Base-by-base conservation (phyloP, 2,888 invertebrate genomes). In the Dilophus febrilis region DNA sequence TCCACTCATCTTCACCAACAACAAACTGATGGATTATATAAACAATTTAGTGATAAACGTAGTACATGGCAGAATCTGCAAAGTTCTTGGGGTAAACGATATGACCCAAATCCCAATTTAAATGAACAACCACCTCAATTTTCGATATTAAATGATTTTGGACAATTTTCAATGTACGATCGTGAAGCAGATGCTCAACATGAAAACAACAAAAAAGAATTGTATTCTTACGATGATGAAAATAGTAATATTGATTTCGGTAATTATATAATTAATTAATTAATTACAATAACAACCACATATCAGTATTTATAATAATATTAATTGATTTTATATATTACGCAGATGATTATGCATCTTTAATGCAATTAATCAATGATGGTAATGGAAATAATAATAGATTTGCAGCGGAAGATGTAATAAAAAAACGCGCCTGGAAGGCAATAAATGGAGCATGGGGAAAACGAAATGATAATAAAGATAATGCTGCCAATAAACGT, bases 371-470 rank as follows among this genome's bases (percentile, higher is more conserved):
- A 22, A 22, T 22, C 11, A 36, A 40, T 28, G 35, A 36, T 4
- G 19, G 17, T 18, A n/a, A 22, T 18, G 11, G 12, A 18, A 22
- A 10, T n/a, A 49, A 61, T 33, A 59, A 60, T 45, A 66, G 74
- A 48, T n/a, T n/a, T n/a, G n/a, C n/a, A n/a, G n/a, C n/a, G n/a
- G n/a, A n/a, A n/a, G n/a, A n/a, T n/a, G n/a, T n/a, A n/a, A n/a
- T n/a, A n/a, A n/a, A n/a, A n/a, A 79, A 79, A 58, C 66, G 74
- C 42, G 72, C 71, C 37, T 80, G 80, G 80, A 72, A 70, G 39
- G 69, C 72, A 34, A 68, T 79, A 55, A 73, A 73, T 53, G 75
- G 71, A n/a, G 73, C 76, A 14, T 81, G 80, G 80, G 81, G 80
- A 50, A 81, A 81, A 61, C 66, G 79, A 42, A 70, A 74, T 5